Base-by-base conservation (phyloP, 2,888 invertebrate species). In the Panopea generosa region DNA sequence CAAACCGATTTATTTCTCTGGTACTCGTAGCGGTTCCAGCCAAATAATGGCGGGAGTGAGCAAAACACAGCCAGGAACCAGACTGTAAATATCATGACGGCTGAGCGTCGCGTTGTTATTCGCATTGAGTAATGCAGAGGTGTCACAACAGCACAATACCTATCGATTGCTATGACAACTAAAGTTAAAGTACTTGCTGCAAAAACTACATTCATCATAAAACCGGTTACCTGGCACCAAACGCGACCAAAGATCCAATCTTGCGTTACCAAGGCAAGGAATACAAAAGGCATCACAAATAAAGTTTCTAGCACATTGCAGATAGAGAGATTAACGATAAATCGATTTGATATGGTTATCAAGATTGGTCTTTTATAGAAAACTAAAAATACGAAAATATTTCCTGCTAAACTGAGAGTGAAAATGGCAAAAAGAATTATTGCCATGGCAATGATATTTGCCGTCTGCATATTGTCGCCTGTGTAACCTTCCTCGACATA, bases 261-360 rank as follows among this genome's bases (percentile, higher is more conserved):
- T 24, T 87, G 87, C 2, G 91, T 83, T n/a, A 93, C 86, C 33
- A 92, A 82, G 16, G 93, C 90, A n/a, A 83, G 82, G 43, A 93
- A 90, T 33, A 93, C 90, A 52, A 93, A 87, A 0, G 94, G 94
- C 77, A 93, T 92, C 29, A 94, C 92, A 27, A 93, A 86, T 26
- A 93, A 77, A 0, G 93, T 93, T 56, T 93, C 93, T 47, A 94
- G 85, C 40, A 93, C 89, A 87, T 94, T 94, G 66, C 94, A 93
- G 38, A 93, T 89, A 20, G 94, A 93, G 83, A 95, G 90, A 88
- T 94, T 96, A 90, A 96, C 86, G 20, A 94, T 93, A 86, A 94
- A 94, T 84, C 94, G 95, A 94, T 96, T 96, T 71, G 96, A 96
- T 86, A 96, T 95, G 83, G 96, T 96, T 89, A 96, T 94, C 57